Conservation (phyloP, 2,888 invertebrate genomes). For the Anorthoa munda region DNA sequence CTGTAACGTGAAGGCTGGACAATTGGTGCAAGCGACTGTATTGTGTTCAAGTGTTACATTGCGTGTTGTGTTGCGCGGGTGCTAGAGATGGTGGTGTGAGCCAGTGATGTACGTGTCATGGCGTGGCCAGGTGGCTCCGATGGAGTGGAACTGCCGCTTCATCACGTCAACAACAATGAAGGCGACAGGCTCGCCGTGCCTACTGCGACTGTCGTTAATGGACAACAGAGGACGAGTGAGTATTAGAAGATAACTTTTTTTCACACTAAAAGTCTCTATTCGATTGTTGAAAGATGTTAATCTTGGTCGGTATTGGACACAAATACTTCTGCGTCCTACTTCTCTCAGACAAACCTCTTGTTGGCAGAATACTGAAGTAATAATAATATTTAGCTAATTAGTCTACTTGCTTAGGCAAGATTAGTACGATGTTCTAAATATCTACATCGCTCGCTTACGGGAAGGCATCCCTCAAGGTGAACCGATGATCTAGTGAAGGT, state of each 20-base stretch:
- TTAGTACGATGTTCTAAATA: no score
- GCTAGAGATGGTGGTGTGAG: slow-evolving; percentile 55
- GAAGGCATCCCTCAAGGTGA: background rate
- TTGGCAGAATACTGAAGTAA: no score
- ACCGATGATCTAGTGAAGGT: no score
- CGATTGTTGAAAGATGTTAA: background rate
- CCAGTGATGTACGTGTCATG: slow-evolving; percentile 77
- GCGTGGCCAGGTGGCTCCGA: slow-evolving; percentile 88
- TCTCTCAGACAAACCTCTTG: background rate
- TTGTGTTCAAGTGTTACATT: slow-evolving; percentile 63
- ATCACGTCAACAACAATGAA: slow-evolving; percentile 61
- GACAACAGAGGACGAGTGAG: slow-evolving; percentile 74
- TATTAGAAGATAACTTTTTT: slow-evolving; percentile 39
- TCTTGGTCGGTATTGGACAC: background rate
- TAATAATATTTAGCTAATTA: background rate
- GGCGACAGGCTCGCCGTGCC: slow-evolving; percentile 71
- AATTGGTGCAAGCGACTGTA: slow-evolving; percentile 61
- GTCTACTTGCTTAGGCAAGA: background rate
- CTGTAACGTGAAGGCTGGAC: slow-evolving; percentile 63
- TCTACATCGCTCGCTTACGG: background rate
- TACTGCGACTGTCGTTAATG: slow-evolving; percentile 70
- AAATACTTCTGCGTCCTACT: no score
- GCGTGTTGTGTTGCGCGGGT: slow-evolving; percentile 39
- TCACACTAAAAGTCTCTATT: background rate
- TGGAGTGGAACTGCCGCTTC: slow-evolving; percentile 82